These are phyloP conservation scores for Macaria liturata DNA, from an alignment of 2,888 invertebrate genomes.

Conservation along the genomic window DNA sequence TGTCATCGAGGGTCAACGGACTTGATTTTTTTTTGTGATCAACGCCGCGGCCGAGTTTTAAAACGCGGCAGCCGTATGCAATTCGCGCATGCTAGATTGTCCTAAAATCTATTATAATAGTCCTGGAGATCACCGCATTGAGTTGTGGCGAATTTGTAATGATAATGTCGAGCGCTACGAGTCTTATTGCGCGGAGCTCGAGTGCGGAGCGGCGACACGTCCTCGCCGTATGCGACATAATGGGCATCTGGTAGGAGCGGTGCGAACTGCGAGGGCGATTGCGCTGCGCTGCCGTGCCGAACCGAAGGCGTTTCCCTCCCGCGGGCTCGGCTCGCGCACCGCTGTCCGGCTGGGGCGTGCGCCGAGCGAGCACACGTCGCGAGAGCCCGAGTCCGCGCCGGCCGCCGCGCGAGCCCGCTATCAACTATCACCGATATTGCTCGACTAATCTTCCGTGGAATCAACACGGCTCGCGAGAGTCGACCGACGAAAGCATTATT, in stretches of 20 bases:
- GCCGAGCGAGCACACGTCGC: conserved; percentile 69
- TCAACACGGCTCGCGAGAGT: conserved; percentile 55
- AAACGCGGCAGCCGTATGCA: conserved; percentile 81
- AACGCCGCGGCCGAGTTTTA: conserved; percentile 76
- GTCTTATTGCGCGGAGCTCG: conserved; percentile 46
- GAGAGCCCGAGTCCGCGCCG: conserved; percentile 41
- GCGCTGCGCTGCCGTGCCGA: conserved; percentile 17
- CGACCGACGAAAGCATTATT: conserved; percentile 49
- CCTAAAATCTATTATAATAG: conserved; percentile 82
- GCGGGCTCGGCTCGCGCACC: conserved; percentile 59
- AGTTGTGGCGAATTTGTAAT: conserved; percentile 55
- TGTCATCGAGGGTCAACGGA: conserved; percentile 67
- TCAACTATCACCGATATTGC: conserved; percentile 58
- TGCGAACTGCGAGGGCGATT: conserved; percentile 5
- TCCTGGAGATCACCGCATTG: conserved; percentile 67
- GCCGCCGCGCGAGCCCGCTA: conserved; percentile 43
- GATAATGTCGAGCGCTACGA: conserved; percentile 43
- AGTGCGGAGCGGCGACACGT: conserved; percentile 50
- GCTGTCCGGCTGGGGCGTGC: conserved; percentile 72
- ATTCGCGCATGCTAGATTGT: conserved; percentile 81
- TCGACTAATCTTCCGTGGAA: conserved; percentile 61
- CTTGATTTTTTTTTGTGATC: conserved; percentile 69
- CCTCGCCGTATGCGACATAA: conserved; percentile 56
- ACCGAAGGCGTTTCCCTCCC: conserved; percentile 78
- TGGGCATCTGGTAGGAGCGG: conserved; percentile 57